Evolutionary conservation across 2,113 vertebrate genomes (phyloP), one percentile per base, ranked within the genome.

Genomic region (Leuciscus idus): DNA sequence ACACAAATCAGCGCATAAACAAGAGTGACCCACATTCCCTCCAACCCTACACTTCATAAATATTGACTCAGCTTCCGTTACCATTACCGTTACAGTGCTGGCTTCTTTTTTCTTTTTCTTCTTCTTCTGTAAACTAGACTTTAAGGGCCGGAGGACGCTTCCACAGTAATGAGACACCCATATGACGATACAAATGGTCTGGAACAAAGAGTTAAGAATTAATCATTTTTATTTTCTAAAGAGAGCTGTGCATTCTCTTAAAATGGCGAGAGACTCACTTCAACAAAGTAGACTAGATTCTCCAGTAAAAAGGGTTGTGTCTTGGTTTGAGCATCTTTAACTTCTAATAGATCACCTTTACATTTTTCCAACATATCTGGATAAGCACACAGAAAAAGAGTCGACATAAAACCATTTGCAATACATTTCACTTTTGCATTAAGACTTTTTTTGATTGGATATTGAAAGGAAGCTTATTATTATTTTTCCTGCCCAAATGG

Each of bases 41-140:
- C 19, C 28, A 6, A 36, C 30, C 33, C 17, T 39, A 59, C 33
- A 4, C 30, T 8, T 21, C 28, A 13, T 33, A 11, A 81, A 26
- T 21, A 26, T 46, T n/a, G 50, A 61, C 23, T 62, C 19, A 0
- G 33, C 33, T 33, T 33, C 33, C 33, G 4, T 33, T 33, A 33
- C 33, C 2, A 1, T 85, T 96, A 99, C 98, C 95, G 94, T 94
- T 70, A 94, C 89, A 50, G 95, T 88, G 91, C 91, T 96, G 64
- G 92, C 92, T 78, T 99, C 98, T 95, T 99, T 99, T 95, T 98
- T 99, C 95, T 99, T 99, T 93, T 99, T 99, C 90, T 99, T 99
- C 95, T 98, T 99, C 93, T 99, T 99, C 88, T 99, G 98, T 93
- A 99, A 94, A 94, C 95, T 98, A 76, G 96, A 95, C 94, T 97